These are phyloP conservation scores for Atrina japonica DNA, from an alignment of 2,888 invertebrate genomes.

Conservation along the genomic window DNA sequence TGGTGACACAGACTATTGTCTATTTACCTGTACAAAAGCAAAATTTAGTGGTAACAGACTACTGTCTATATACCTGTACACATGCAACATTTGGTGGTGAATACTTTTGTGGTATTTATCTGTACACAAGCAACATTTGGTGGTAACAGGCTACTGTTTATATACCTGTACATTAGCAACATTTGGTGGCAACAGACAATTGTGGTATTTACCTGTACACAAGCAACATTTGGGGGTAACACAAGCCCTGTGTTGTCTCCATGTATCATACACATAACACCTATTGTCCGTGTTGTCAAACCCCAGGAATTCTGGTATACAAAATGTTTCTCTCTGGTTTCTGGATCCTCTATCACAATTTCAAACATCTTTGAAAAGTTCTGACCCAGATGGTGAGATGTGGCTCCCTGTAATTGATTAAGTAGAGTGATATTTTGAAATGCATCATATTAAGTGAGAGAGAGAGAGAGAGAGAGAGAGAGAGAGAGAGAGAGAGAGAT, in stretches of 20 bases:
- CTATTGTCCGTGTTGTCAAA: slow-evolving; percentile 97
- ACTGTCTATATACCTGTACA: no score
- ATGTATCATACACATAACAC: slow-evolving; percentile 89
- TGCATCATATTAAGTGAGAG: no score
- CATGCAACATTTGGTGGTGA: no score
- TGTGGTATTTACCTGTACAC: slow-evolving; percentile 85
- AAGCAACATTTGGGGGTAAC: slow-evolving; percentile 95
- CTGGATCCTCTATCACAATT: slow-evolving; percentile 95
- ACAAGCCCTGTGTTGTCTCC: slow-evolving; percentile 98
- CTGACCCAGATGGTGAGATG: slow-evolving; percentile 98
- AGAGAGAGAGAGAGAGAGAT: no score
- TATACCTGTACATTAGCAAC: no score
- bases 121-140: slow-evolving; percentile 94
- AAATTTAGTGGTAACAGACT: no score
- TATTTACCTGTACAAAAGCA: slow-evolving; percentile 86
- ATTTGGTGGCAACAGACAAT: no score
- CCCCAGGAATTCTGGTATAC: slow-evolving; percentile 99
- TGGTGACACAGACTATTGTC: no score
- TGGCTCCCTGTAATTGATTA: slow-evolving; percentile 87
- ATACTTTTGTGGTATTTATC: slow-evolving; percentile 74
- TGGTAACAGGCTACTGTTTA: slow-evolving; percentile 85
- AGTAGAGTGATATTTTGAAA: no score
- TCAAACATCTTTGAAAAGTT: slow-evolving; percentile 99
- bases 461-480: no score
- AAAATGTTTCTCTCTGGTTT: slow-evolving; percentile 86